Evolutionary conservation across 2,888 invertebrate genomes (phyloP), one percentile per base, ranked within the genome.

Genomic region (Itoplectis maculator): DNA sequence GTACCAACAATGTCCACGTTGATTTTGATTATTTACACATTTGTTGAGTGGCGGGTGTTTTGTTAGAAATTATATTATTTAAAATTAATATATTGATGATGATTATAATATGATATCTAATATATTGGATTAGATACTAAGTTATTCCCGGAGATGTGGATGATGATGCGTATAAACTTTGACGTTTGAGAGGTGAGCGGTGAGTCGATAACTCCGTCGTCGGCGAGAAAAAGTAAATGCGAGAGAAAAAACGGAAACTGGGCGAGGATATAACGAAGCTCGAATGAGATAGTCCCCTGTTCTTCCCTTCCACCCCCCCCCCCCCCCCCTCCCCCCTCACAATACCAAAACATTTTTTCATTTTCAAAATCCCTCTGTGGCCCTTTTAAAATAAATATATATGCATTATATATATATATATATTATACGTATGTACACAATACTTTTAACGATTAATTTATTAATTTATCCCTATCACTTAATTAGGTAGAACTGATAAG

Each of bases 31-130:
- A 88, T 89, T 89, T 88, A 89, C 87, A 76, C 74, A 72, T 80
- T 82, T 84, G 69, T 84, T 79, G 84, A 81, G 51, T 63, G 78
- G 74, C 78, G 86, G 89, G 89, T 89, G 90, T 90, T 91, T 91
- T 91, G 90, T 92, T 92, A 90, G 89, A 92, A 91, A 89, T 91
- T 88, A 90, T 90, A 90, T 92, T 92, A 92, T 92, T 92, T 91
- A 90, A 92, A 91, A 90, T 92, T 92, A 92, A 92, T 92, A 92
- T 92, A 92, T 92, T 92, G 86, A 87, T 88, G 86, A 87, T 88
- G 83, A 90, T 88, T 80, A 88, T 86, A 90, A 90, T 92, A 91
- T 90, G 91, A 91, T 91, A 91, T 89, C 87, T 92, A 91, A 92
- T 92, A 92, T 92, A 92, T 92, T 91, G 89, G 89, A 91, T 85